Evolutionary conservation across 2,888 invertebrate species (phyloP), one percentile per base, ranked within the genome.

Genomic region (Laothoe populi): DNA sequence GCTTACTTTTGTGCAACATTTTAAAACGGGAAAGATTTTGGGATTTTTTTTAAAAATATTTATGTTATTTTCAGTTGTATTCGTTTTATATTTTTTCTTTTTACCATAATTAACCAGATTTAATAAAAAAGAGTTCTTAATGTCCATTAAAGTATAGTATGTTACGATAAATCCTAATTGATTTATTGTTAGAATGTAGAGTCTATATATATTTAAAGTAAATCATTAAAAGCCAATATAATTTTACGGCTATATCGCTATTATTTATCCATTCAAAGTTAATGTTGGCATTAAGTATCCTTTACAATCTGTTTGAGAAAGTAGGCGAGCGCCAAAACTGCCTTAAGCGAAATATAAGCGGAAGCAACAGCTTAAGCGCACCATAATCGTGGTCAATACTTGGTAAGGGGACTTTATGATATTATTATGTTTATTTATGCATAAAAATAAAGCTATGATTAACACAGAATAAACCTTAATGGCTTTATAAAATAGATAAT

Each of bases 331-430:
- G 53, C 31, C 31, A 35, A 53, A 53, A 53, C 19, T 19, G 53
- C 53, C 53, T 35, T 10, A 53, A 21, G 53, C 53, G 19, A 53
- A 59, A 59, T 45, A 19, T 24, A 46, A 42, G 26, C 45, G 59
- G 59, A 61, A 66, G 64, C 64, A 64, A 61, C 63, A 57, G 57
- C 16, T 53, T 53, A 31, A 31, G 31, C 19, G 19, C 19, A 21
- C 35, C 19, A 4, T 13, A 35, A 19, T 19, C 11, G 11, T 53
- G 19, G 53, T 1, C 35, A 19, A 19, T 53, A 31, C n/a, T n/a
- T n/a, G n/a, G n/a, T n/a, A 31, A 16, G 16, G 16, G 11, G 35
- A 53, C 19, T 16, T 11, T 53, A 53, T 53, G 31, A 19, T 23
- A 49, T 26, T 11, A 19, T 10, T 26, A 10, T 16, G 16, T 44